Percentiles rank a stretch among this genome's conserved stretches.
Conservation (phyloP, 2,888 invertebrate species). For the Lepidochrysops patricia region DNA sequence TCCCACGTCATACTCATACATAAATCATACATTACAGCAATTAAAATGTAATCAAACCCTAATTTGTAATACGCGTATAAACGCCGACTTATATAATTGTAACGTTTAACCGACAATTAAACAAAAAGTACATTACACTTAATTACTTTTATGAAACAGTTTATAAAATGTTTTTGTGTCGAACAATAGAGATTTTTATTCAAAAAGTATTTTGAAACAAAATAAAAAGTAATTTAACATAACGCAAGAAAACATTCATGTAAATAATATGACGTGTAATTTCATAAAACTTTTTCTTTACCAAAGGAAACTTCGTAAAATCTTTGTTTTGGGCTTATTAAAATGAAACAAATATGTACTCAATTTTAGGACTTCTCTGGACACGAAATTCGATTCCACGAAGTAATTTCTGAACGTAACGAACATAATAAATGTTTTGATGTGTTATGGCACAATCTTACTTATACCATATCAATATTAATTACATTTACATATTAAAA, state of each 20-base stretch:
- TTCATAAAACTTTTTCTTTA: neutral
- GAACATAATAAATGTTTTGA: neutral
- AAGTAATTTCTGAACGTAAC: neutral
- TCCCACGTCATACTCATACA: conserved; percentile 15
- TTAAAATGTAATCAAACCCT: conserved; percentile 61
- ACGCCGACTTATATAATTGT: conserved; percentile 37
- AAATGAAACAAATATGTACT: neutral
- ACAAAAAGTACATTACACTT: conserved; percentile 16
- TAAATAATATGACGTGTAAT: conserved; percentile 6
- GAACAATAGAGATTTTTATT: neutral
- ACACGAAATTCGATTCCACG: neutral
- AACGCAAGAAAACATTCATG: no score
- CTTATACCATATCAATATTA: no score
- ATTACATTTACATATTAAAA: no score
- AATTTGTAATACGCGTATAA: conserved; percentile 32
- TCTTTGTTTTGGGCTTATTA: neutral
- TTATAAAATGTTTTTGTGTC: neutral
- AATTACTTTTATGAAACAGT: conserved; percentile 2
- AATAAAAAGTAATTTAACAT: neutral
- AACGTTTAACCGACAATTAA: conserved; percentile 23
- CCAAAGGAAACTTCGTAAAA: neutral
- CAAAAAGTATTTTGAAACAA: neutral
- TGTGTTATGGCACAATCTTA: no score
- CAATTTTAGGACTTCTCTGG: neutral
- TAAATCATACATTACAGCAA: conserved; percentile 42